Evolutionary conservation across 2,888 invertebrate species (phyloP).

Genomic region (Nemotelus pantherinus): DNA sequence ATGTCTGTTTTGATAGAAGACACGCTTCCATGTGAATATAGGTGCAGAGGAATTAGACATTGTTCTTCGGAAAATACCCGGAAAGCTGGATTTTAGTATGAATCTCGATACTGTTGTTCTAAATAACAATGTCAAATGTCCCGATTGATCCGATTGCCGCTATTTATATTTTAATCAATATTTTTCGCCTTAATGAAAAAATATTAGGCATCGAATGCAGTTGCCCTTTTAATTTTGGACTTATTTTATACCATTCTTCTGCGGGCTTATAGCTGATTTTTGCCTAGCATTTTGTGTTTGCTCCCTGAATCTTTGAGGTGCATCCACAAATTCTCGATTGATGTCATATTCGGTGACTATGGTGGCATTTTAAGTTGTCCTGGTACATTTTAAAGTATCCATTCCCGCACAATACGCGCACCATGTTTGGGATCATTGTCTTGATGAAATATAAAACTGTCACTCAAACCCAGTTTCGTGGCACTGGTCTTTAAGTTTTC

Average conservation of each 20-base stretch:
- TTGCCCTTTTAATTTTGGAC: background rate
- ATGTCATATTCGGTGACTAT: background rate
- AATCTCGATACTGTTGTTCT: no score
- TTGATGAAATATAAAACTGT: background rate
- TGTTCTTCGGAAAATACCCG: no score
- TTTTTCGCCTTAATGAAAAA: background rate
- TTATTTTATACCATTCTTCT: no score
- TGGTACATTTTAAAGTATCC: background rate
- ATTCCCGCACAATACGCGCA: background rate
- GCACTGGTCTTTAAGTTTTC: background rate
- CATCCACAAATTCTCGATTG: background rate
- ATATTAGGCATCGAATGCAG: background rate
- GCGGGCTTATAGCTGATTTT: background rate
- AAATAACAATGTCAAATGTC: no score
- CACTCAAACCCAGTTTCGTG: background rate
- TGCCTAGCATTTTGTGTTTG: background rate
- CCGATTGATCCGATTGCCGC: no score
- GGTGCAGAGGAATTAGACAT: no score
- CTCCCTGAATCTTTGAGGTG: background rate
- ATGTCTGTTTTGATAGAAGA: no score
- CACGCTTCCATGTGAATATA: no score
- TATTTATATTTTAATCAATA: no score
- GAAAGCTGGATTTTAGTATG: no score
- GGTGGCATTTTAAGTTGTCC: background rate
- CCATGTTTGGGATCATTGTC: background rate